Conservation (phyloP, 2,113 vertebrate genomes). For the Myrmecophaga tridactyla region DNA sequence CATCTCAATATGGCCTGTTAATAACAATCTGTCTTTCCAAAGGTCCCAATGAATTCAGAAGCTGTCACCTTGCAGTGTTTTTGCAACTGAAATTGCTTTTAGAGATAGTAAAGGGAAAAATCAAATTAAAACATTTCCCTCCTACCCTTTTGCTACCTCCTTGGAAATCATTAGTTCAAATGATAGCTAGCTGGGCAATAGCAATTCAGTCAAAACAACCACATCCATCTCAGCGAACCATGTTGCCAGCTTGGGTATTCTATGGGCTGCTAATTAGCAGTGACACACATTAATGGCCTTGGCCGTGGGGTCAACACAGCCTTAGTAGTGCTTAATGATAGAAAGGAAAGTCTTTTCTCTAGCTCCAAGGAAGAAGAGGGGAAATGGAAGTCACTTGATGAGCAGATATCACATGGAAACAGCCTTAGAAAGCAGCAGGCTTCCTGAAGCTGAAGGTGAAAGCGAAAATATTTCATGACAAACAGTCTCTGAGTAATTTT, state of each 20-base stretch:
- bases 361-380: slow-evolving; percentile 8
- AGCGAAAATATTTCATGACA: not conserved
- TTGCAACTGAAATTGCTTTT: slow-evolving; percentile 58
- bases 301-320: slow-evolving; percentile 58
- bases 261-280: slow-evolving; percentile 73
- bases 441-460: slow-evolving; percentile 11
- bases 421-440: slow-evolving; percentile 1
- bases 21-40: slow-evolving; percentile 68
- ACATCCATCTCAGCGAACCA: slow-evolving; percentile 78
- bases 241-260: slow-evolving; percentile 72
- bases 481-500: not conserved
- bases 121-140: slow-evolving; percentile 69
- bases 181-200: slow-evolving; percentile 74
- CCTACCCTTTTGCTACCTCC: slow-evolving; percentile 62
- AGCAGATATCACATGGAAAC: not conserved
- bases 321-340: slow-evolving; percentile 52
- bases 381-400: slow-evolving; percentile 26
- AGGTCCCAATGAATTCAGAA: slow-evolving; percentile 34
- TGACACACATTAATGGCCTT: slow-evolving; percentile 70
- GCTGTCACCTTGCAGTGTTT: slow-evolving; percentile 41
- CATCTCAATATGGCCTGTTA: slow-evolving; percentile 36
- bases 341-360: slow-evolving; percentile 44
- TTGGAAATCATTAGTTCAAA: slow-evolving; percentile 75
- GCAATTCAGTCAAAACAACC: slow-evolving; percentile 78
- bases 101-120: not conserved